phyloP scores from a whole-genome alignment of 2,113 vertebrate genomes.

The Seriola dumerili region DNA sequence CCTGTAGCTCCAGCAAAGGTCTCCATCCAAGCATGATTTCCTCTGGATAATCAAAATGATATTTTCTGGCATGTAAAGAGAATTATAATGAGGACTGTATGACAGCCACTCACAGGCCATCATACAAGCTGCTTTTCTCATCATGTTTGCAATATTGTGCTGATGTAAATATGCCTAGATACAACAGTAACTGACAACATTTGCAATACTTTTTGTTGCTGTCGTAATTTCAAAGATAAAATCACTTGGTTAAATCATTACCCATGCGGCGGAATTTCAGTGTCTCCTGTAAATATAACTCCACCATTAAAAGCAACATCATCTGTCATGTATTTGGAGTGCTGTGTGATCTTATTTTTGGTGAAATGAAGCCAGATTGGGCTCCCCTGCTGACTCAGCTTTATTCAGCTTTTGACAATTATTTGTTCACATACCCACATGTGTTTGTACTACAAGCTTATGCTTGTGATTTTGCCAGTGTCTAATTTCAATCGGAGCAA shows the following conservation, averaged over 20 bases:
- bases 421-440: not conserved
- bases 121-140: not conserved
- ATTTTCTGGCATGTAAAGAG: too few species aligned
- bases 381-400: not conserved
- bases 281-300: not conserved
- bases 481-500: not conserved
- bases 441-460: not conserved
- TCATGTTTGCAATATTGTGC: not conserved
- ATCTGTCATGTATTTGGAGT: not conserved
- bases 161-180: too few species aligned
- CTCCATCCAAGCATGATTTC: too few species aligned
- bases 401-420: not conserved
- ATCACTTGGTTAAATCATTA: not conserved
- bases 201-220: too few species aligned
- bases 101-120: too few species aligned
- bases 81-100: too few species aligned
- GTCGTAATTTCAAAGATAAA: not conserved
- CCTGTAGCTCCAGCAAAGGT: too few species aligned
- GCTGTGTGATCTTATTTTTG: not conserved
- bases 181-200: too few species aligned
- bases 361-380: not conserved
- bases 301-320: not conserved
- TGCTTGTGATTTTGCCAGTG: not conserved
- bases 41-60: too few species aligned
- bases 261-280: not conserved